Percentiles rank a stretch among this genome's conserved stretches.
Evolutionary conservation across 2,888 invertebrate genomes (phyloP).

Genomic region (Plagodis dolabraria): DNA sequence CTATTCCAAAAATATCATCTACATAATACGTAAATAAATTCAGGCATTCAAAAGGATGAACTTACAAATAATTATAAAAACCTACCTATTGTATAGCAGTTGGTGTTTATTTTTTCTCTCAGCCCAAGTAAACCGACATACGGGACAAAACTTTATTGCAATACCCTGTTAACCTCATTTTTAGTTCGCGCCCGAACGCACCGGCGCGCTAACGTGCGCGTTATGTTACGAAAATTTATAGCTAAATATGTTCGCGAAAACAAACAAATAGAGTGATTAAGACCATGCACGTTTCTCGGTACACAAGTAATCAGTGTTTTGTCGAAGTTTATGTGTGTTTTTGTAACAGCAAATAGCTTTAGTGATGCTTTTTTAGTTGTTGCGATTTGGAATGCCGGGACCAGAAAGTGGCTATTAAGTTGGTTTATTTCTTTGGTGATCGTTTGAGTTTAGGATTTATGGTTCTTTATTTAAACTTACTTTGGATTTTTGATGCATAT

Average conservation of each 20-base stretch:
- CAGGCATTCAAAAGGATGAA: no score
- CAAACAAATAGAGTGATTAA: constrained; percentile 7
- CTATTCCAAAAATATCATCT: no score
- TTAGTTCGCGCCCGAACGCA: constrained; percentile 5
- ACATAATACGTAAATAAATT: no score
- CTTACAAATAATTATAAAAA: no score
- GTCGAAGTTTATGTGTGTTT: neutral
- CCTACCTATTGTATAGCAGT: no score
- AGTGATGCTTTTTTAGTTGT: neutral
- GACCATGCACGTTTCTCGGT: neutral
- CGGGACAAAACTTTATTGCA: constrained; percentile 2
- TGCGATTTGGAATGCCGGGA: no score
- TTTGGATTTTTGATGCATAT: no score
- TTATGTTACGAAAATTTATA: neutral
- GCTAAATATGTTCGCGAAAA: constrained; percentile 1
- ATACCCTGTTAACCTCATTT: constrained; percentile 6
- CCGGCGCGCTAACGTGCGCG: constrained; percentile 2
- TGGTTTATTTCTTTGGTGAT: no score
- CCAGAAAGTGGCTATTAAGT: no score
- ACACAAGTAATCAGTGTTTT: neutral
- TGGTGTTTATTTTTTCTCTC: no score
- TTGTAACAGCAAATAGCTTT: neutral
- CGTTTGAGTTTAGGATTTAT: no score
- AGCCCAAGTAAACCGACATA: neutral
- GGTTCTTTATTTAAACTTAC: no score